phyloP scores from a whole-genome alignment of 92 coral and sea anemone genomes.

The Epizoanthus rinbou region DNA sequence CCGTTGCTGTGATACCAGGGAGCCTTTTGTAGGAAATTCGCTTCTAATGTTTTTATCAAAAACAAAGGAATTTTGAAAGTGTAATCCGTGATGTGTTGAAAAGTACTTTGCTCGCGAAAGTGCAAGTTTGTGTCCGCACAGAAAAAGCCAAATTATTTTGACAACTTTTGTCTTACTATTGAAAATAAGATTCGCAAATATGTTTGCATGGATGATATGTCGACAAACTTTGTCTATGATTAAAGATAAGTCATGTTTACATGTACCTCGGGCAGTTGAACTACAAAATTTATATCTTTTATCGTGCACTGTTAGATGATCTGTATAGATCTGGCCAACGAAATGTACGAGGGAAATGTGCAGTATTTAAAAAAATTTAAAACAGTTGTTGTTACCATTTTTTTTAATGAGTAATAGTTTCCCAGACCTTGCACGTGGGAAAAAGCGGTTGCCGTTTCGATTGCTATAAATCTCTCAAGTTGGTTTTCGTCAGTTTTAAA shows the following conservation, averaged over 20 bases:
- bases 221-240: no score
- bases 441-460: neutral
- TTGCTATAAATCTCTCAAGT: constrained; percentile 7
- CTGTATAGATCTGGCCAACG: constrained; percentile 4
- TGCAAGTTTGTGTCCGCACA: neutral
- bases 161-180: neutral
- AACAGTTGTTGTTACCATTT: neutral
- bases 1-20: constrained; percentile 38
- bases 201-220: no score
- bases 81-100: constrained; percentile 30
- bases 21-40: constrained; percentile 40
- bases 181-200: neutral
- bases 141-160: constrained; percentile 1
- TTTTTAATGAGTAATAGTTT: neutral
- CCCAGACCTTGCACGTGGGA: constrained; percentile 13
- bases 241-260: no score
- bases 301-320: neutral
- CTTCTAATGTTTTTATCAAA: constrained; percentile 34
- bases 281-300: no score
- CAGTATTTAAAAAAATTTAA: neutral
- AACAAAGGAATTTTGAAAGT: constrained; percentile 43
- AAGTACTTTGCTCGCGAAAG: neutral
- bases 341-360: neutral
- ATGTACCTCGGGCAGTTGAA: no score
- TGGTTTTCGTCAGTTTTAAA: neutral